Percentiles rank a stretch among this genome's conserved stretches.
Evolutionary conservation across 2,888 invertebrate genomes (phyloP).

Genomic region (Teleogryllus oceanicus): DNA sequence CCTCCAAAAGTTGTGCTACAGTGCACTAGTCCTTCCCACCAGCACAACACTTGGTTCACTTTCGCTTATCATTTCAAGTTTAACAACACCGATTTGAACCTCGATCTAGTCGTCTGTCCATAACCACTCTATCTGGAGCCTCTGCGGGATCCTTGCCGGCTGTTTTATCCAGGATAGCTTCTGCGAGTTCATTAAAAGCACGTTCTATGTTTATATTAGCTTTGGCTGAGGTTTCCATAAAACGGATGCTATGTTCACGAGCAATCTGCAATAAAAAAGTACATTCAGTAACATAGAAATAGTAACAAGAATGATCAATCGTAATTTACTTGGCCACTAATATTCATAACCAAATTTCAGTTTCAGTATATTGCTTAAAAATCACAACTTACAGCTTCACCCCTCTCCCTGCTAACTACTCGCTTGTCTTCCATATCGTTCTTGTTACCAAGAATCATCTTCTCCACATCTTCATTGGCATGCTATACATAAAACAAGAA

Average conservation of each 20-base stretch:
- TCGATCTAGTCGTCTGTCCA: constrained; percentile 64
- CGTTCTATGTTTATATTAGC: constrained; percentile 94
- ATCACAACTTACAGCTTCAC: constrained; percentile 74
- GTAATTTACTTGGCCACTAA: constrained; percentile 22
- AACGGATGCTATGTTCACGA: constrained; percentile 89
- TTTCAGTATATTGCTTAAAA: background rate
- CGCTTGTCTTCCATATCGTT: constrained; percentile 97
- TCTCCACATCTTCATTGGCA: constrained; percentile 97
- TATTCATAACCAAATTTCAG: constrained; percentile 28
- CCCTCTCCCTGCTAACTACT: constrained; percentile 86
- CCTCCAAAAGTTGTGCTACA: constrained; percentile 7
- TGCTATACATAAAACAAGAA: constrained; percentile 60
- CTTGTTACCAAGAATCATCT: constrained; percentile 98
- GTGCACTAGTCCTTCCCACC: constrained; percentile 10
- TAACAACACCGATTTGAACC: constrained; percentile 61
- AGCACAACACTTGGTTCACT: constrained; percentile 10
- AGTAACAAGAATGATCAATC: background rate
- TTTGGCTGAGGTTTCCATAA: constrained; percentile 98
- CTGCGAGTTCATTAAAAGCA: constrained; percentile 91
- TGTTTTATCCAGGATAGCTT: constrained; percentile 91
- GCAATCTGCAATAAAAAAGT: constrained; percentile 68
- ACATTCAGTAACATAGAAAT: background rate
- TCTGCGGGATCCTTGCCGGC: constrained; percentile 77
- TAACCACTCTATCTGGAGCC: constrained; percentile 65
- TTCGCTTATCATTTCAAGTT: constrained; percentile 37